Percentiles rank a stretch among this genome's conserved stretches.
Evolutionary conservation across 2,888 invertebrate genomes (phyloP).

Genomic region (Dynastes tityus): DNA sequence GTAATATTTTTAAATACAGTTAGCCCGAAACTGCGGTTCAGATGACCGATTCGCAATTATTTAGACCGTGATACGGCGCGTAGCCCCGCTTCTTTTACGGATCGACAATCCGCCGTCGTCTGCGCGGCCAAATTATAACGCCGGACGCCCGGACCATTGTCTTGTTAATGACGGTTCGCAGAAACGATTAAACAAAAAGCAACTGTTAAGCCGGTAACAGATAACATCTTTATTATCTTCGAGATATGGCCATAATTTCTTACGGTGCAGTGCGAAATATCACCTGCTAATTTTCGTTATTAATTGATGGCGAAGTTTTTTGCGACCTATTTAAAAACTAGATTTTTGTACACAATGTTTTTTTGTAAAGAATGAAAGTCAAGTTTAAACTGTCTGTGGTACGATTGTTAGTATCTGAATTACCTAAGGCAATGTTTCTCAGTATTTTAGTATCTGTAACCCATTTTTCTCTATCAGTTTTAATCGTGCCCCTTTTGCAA

Average conservation of each 20-base stretch:
- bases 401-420: too few relatives aligned
- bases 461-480: too few relatives aligned
- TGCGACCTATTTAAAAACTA: too few relatives aligned
- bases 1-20: conserved; percentile 33
- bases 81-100: conserved; percentile 42
- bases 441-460: too few relatives aligned
- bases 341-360: too few relatives aligned
- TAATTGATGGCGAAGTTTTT: too few relatives aligned
- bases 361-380: too few relatives aligned
- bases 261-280: neutral
- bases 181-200: conserved; percentile 30
- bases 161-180: conserved; percentile 38
- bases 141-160: conserved; percentile 32
- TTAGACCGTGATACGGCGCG: conserved; percentile 41
- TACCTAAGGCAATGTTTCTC: too few relatives aligned
- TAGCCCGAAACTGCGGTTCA: conserved; percentile 31
- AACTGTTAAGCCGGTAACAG: conserved; percentile 40
- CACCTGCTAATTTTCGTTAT: neutral
- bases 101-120: conserved; percentile 22
- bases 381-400: too few relatives aligned
- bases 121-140: conserved; percentile 31
- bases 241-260: neutral
- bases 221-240: conserved; percentile 34
- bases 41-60: conserved; percentile 37
- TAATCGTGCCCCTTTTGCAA: too few relatives aligned